Base-by-base conservation (phyloP, 1,140 invertebrate genomes). In the Hesperophylax magnus region DNA sequence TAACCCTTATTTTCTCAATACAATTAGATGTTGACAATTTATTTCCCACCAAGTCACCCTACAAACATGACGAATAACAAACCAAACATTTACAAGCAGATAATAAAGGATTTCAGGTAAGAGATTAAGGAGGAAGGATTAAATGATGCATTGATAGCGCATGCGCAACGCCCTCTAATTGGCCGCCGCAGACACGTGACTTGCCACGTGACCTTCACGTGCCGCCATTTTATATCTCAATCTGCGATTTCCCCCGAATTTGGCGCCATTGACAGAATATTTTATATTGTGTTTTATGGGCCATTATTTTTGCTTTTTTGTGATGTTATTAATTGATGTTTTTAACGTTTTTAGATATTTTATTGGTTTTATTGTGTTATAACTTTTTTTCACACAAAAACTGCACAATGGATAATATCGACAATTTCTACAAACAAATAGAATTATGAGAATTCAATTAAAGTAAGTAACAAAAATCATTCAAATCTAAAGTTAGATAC, bases 181-280 rank as follows among this genome's bases (percentile, higher is more conserved):
- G 81, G 72, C 72, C 39, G 53, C 53, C 47, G 78, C 69, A 53
- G 71, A 63, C 81, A 82, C 81, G 81, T 82, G 81, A 20, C 81
- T 17, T 20, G 78, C 34, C 81, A 77, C 81, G 81, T 79, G 81
- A 22, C 78, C 15, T n/a, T 47, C 75, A 22, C 34, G 54, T 63
- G 75, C 75, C 75, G 39, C 56, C 27, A 61, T 61, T 77, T 77
- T 60, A 31, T 31, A 31, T 22, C 52, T n/a, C 53, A 27, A 56
- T 58, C 20, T 22, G 20, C 24, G 39, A 17, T 75, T 75, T 75
- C 22, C 72, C 72, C 22, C 54, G 9, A 31, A 53, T 47, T 47
- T 47, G 9, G 9, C 39, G 9, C 24, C 24, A 72, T 53, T 47
- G n/a, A 22, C 39, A 2, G 11, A 47, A 39, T 5, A 39, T 8